Conservation (phyloP, 1,140 invertebrate genomes). For the Ericerus pela region DNA sequence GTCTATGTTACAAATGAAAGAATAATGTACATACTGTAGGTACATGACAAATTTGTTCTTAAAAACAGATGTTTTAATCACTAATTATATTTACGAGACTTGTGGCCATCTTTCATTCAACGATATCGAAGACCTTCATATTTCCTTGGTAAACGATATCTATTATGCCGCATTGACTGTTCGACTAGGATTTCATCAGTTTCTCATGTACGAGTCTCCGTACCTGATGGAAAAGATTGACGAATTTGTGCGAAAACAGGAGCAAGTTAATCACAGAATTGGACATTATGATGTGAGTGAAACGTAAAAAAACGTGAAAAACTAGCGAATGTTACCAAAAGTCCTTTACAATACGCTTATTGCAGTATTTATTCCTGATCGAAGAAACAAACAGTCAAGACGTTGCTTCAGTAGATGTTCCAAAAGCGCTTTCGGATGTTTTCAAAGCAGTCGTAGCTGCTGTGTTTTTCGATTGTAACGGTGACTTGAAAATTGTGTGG, state of each 20-base stretch:
- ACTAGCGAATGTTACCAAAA: too few species aligned
- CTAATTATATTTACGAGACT: too few species aligned
- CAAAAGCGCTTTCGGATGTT: slow-evolving; percentile 96
- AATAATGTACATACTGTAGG: too few species aligned
- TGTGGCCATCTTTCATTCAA: too few species aligned
- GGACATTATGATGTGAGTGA: slow-evolving; percentile 64
- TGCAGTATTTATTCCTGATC: background rate
- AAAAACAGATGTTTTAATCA: too few species aligned
- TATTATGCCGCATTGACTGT: slow-evolving; percentile 97
- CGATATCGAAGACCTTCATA: slow-evolving; percentile 88
- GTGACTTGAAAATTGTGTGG: slow-evolving; percentile 95
- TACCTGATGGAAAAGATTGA: slow-evolving; percentile 83
- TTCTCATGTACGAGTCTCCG: slow-evolving; percentile 82
- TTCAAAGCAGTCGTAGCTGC: slow-evolving; percentile 97
- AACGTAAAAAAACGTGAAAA: background rate
- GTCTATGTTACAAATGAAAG: too few species aligned
- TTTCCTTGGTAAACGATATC: slow-evolving; percentile 96
- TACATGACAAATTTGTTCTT: too few species aligned
- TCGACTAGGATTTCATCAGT: slow-evolving; percentile 91
- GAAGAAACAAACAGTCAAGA: slow-evolving; percentile 33
- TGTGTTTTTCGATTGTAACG: slow-evolving; percentile 72
- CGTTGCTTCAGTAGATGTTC: slow-evolving; percentile 95
- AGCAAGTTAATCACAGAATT: slow-evolving; percentile 80
- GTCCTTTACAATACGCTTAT: background rate
- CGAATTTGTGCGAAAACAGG: slow-evolving; percentile 85